Base-by-base conservation (phyloP, 2,113 vertebrate genomes). In the Spilogale gracilis region DNA sequence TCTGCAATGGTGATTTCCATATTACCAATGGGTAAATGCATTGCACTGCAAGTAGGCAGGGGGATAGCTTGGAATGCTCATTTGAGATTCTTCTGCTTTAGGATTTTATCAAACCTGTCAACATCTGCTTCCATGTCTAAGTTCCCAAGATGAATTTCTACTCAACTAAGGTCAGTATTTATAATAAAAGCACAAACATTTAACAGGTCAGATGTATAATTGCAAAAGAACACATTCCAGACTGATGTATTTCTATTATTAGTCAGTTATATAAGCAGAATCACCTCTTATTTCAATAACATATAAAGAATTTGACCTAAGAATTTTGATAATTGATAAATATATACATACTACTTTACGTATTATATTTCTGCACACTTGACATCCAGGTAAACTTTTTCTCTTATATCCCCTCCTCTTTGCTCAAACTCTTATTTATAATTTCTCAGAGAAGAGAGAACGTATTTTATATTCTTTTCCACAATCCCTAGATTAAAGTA, bases 211-310 rank as follows among this genome's bases (percentile, higher is more conserved):
- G 48, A 61, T 54, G 5, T 65, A 60, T 32, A 94, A 73, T 4
- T 56, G 38, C 71, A 80, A 81, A 67, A 89, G 65, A 89, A 84
- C 6, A 73, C 30, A 94, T 90, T 85, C 32, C 81, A 94, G 73
- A 63, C 30, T 61, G 9, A 85, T 5, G 13, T 10, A 48, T 61
- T 50, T 89, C 60, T 89, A 38, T 93, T 48, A 65, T 60, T 65
- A 84, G 69, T 65, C 58, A 88, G 69, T 80, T 48, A 80, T 27
- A 25, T 38, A 93, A 84, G 4, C 43, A 43, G 12, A 43, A 7
- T 74, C 30, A 79, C 45, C 38, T 79, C 65, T 63, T 27, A 23
- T 89, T 45, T 93, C 20, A 91, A 93, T 25, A 89, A n/a, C 10
- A 61, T 38, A n/a, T n/a, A 80, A 94, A 82, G 9, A 85, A 82